These are phyloP conservation scores for Calliscelio sp. DNA, from an alignment of 2,888 invertebrate genomes.

Conservation along the genomic window DNA sequence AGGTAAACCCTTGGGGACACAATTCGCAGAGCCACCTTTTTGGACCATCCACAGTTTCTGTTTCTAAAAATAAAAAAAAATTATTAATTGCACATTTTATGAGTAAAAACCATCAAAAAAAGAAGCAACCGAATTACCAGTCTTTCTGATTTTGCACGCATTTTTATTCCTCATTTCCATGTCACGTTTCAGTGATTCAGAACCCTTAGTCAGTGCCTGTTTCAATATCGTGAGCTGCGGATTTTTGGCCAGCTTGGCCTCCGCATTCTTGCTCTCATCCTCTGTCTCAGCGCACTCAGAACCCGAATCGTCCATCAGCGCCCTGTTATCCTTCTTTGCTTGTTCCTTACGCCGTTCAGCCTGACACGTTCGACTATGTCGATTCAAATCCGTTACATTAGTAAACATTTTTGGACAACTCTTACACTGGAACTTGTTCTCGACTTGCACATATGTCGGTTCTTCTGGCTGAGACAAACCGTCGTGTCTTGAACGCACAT, in stretches of 20 bases:
- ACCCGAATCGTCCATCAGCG: slow-evolving; percentile 82
- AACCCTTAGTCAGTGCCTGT: slow-evolving; percentile 83
- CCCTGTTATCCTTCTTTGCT: slow-evolving; percentile 83
- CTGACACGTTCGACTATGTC: slow-evolving; percentile 81
- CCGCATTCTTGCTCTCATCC: slow-evolving; percentile 84
- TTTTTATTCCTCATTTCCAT: slow-evolving; percentile 81
- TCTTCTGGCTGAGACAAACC: slow-evolving; percentile 81
- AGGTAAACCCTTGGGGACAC: slow-evolving; percentile 82
- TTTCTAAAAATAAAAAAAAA: too few relatives aligned
- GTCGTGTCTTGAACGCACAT: slow-evolving; percentile 85
- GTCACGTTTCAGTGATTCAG: slow-evolving; percentile 81
- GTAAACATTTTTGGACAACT: slow-evolving; percentile 83
- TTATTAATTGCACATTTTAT: too few relatives aligned
- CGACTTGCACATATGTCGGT: slow-evolving; percentile 74
- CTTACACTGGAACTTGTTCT: slow-evolving; percentile 82
- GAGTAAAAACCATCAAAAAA: too few relatives aligned
- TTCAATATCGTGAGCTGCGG: slow-evolving; percentile 85
- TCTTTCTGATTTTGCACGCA: slow-evolving; percentile 84
- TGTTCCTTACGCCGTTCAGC: slow-evolving; percentile 77
- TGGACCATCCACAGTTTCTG: slow-evolving; percentile 69
- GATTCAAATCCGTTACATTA: slow-evolving; percentile 83
- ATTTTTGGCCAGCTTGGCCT: slow-evolving; percentile 86
- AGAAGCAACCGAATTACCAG: too few relatives aligned
- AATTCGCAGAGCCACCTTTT: slow-evolving; percentile 83
- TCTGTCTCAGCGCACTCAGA: slow-evolving; percentile 83